Evolutionary conservation across 2,888 invertebrate genomes (phyloP), one percentile per base, ranked within the genome.

Genomic region (Exocentrus adspersus): DNA sequence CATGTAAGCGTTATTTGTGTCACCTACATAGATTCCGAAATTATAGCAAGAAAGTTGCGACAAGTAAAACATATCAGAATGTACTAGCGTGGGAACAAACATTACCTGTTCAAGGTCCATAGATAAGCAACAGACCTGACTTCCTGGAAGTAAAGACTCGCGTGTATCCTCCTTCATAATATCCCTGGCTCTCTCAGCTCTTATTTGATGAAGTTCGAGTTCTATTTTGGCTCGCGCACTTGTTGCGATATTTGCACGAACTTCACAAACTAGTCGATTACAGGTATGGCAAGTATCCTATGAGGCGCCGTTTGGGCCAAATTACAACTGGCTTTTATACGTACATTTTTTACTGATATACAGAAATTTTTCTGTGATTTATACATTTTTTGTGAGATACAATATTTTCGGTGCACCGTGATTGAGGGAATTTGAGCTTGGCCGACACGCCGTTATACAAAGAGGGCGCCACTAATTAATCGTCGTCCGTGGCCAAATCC

Each of bases 61-160:
- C 5, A 53, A 10, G n/a, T 30, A 53, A 53, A 37, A 53, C 37
- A 53, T 53, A 41, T 53, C 12, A 19, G 16, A 12, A 19, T 53
- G 53, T 2, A 21, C 21, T 12, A 41, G n/a, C 4, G 53, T 12
- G 10, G 53, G 41, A 50, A 50, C 50, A 50, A 50, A 50, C 50
- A 50, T 50, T 1, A 50, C 50, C 28, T 50, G 50, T 21, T 50
- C 48, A 48, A 48, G 24, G 24, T 24, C 24, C 24, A 24, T 24
- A 24, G 24, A 24, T 7, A 24, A 24, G 7, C 24, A 24, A 24
- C 24, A 24, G 3, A 24, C 24, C 3, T 24, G 4, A 24, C 24
- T 24, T 24, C 24, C 24, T 24, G 24, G 24, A 5, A 5, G 24
- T 7, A 5, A 7, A 24, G 24, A 24, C 3, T 24, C 4, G 24